phyloP scores from a whole-genome alignment of 2,797 vertebrate genomes.

The Carapus acus region DNA sequence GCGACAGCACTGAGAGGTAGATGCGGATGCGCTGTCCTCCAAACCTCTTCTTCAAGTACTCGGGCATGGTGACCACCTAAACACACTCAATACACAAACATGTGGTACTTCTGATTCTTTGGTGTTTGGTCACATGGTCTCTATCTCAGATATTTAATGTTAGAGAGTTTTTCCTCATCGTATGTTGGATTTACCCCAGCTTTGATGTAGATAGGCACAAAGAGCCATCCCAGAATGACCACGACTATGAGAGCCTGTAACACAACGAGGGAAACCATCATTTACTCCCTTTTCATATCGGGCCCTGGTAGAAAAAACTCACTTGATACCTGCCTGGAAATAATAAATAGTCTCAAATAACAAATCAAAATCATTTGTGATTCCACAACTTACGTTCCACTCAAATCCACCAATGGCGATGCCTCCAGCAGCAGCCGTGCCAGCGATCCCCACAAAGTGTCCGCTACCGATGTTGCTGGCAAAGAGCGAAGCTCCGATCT shows the following conservation, averaged over 20 bases:
- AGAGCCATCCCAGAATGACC: slow-evolving; percentile 87
- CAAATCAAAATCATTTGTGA: background rate
- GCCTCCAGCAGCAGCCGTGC: slow-evolving; percentile 81
- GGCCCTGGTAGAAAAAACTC: no score
- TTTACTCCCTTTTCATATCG: no score
- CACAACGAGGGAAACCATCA: slow-evolving; percentile 13
- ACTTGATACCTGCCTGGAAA: background rate
- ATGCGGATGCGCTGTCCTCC: slow-evolving; percentile 88
- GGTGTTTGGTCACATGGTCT: background rate
- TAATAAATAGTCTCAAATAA: no score
- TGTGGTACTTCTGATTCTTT: background rate
- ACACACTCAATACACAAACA: slow-evolving; percentile 10
- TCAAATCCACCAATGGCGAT: slow-evolving; percentile 89
- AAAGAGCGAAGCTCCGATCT: slow-evolving; percentile 95
- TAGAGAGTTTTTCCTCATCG: background rate
- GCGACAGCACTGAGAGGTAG: slow-evolving; percentile 86
- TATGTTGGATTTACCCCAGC: slow-evolving; percentile 75
- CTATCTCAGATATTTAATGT: background rate
- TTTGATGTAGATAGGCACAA: slow-evolving; percentile 94
- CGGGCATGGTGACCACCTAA: slow-evolving; percentile 93
- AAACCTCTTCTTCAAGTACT: slow-evolving; percentile 89
- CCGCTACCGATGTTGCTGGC: slow-evolving; percentile 95
- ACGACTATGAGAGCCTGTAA: slow-evolving; percentile 86
- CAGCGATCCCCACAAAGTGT: slow-evolving; percentile 94
- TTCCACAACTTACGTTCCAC: slow-evolving; percentile 83